A percentile compares a stretch with the other conserved stretches of the same genome.
These are phyloP conservation scores for Orcinus orca DNA, from an alignment of 2,113 vertebrate species.

Conservation along the genomic window DNA sequence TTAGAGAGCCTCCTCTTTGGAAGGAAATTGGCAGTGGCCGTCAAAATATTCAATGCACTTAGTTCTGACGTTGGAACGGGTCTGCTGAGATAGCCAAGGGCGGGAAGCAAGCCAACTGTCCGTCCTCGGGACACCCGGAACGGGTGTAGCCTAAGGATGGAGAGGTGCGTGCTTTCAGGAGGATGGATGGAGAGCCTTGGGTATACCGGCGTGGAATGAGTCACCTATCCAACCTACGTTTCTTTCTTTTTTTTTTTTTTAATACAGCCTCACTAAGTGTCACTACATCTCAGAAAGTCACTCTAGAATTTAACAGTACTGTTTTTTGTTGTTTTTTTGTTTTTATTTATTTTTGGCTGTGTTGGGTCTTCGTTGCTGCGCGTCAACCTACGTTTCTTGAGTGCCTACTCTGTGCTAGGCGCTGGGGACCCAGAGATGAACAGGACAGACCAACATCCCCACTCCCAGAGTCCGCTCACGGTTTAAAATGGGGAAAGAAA, in stretches of 20 bases:
- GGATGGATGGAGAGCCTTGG: neutral
- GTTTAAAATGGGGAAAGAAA: neutral
- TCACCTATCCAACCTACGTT: neutral
- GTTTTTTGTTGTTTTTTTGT: neutral
- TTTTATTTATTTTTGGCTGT: too few relatives aligned
- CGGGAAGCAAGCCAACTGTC: neutral
- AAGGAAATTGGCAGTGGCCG: neutral
- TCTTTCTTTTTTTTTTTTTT: too few relatives aligned
- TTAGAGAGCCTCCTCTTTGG: neutral
- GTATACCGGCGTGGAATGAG: neutral
- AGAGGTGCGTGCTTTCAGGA: neutral
- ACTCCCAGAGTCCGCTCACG: neutral
- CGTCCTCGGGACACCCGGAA: neutral
- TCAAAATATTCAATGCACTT: neutral
- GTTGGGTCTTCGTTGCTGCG: too few relatives aligned
- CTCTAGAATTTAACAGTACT: neutral
- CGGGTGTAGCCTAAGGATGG: neutral
- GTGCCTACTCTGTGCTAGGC: neutral
- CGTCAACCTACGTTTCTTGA: neutral
- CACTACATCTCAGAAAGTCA: neutral
- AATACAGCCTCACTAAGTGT: neutral
- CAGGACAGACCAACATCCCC: neutral
- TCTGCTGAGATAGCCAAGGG: neutral
- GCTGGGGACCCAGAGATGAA: neutral
- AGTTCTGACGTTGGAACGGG: neutral